phyloP scores from a whole-genome alignment of 2,888 invertebrate genomes.

The Hofmannophila pseudospretella region DNA sequence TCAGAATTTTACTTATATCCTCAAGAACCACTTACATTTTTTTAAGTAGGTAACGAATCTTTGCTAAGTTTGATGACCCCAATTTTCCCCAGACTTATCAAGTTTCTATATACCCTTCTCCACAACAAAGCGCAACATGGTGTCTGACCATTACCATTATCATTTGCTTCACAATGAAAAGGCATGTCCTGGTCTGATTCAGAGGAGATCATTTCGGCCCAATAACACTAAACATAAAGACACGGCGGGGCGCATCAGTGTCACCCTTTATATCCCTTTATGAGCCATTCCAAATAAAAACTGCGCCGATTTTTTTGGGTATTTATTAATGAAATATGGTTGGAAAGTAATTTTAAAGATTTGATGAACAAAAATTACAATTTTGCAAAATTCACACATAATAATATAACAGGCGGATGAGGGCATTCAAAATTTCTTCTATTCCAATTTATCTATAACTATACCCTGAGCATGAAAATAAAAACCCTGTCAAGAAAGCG shows the following conservation, averaged over 20 bases:
- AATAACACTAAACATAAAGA: conserved; percentile 71
- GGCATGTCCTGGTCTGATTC: conserved; percentile 54
- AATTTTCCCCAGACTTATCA: background rate
- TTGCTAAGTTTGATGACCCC: no score
- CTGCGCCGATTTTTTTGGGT: background rate
- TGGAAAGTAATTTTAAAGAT: no score
- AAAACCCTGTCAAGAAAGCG: no score
- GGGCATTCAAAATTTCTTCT: no score
- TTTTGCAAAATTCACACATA: no score
- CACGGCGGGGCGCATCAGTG: conserved; percentile 68
- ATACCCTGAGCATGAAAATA: no score
- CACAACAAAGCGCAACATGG: conserved; percentile 64
- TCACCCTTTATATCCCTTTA: conserved; percentile 61
- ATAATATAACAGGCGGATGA: no score
- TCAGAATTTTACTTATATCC: no score
- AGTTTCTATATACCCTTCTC: conserved; percentile 18
- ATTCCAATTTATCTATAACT: no score
- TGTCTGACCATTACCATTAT: conserved; percentile 66
- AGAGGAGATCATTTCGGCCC: conserved; percentile 57
- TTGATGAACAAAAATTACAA: no score
- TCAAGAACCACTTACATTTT: no score
- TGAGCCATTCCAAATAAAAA: conserved; percentile 18
- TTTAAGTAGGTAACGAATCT: no score
- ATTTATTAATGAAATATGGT: conserved; percentile 1
- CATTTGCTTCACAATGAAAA: conserved; percentile 70